Evolutionary conservation across 2,113 vertebrate genomes (phyloP), one percentile per base, ranked within the genome.

Genomic region (Willisornis vidua): DNA sequence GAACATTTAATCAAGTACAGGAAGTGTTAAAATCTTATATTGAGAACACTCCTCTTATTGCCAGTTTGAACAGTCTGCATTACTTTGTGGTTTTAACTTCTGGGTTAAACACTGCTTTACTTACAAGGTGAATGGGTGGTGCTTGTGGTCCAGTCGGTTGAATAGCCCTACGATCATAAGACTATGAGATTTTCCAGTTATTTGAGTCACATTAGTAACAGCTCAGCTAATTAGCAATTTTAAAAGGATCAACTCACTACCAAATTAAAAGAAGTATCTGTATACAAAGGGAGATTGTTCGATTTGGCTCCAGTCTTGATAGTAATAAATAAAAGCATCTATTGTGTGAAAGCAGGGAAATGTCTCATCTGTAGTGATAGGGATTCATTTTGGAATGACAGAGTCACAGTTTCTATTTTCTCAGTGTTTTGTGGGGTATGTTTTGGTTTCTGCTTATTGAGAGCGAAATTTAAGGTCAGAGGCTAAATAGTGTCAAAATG

Each of bases 351-450:
- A 92, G 93, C 37, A 0, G 89, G 86, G 85, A 94, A 92, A 94
- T 31, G 43, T 91, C 92, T 94, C 95, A 86, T 94, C 87, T 63
- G 86, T 76, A 65, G 90, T 19, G n/a, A 83, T 73, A 71, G 89
- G 85, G 89, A 97, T 95, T 97, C 87, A 33, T 79, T 92, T 93
- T 71, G 76, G 96, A 96, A 97, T 95, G 95, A 92, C 93, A 92
- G 68, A 81, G 91, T 83, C 72, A 0, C 85, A 71, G 92, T 94
- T 96, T 93, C 95, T 96, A 91, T 97, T 94, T 95, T 96, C 81
- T 85, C 89, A 48, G 89, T 89, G 93, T 90, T 93, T 77, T 95
- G 91, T 76, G 87, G 71, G 62, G 41, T 76, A 63, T 94, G 87
- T 84, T 95, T 84, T 93, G 66, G 57, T 96, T 97, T 90, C 95